These are phyloP conservation scores for Drosophila nr. fundita DNA, from an alignment of 2,888 invertebrate species.

Conservation along the genomic window DNA sequence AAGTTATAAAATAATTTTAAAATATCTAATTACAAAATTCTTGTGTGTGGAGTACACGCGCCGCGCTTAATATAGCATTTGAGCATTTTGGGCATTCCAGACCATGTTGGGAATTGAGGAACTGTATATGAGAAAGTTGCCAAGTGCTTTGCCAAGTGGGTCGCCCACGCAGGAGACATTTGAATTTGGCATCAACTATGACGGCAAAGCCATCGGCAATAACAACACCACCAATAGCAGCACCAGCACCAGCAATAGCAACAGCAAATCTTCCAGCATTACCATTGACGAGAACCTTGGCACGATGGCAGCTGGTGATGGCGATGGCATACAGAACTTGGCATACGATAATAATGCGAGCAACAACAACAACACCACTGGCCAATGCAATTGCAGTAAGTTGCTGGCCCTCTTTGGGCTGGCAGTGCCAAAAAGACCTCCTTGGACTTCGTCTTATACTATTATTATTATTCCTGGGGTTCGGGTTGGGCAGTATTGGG, in stretches of 20 bases:
- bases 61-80: slow-evolving; percentile 9
- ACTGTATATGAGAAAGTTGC: slow-evolving; percentile 56
- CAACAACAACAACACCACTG: slow-evolving; percentile 45
- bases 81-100: slow-evolving; percentile 11
- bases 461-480: background rate
- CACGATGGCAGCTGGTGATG: slow-evolving; percentile 58
- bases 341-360: slow-evolving; percentile 55
- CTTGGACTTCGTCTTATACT: slow-evolving; percentile 8
- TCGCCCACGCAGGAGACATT: slow-evolving; percentile 67
- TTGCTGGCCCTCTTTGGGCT: slow-evolving; percentile 27
- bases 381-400: slow-evolving; percentile 72
- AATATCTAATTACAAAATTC: slow-evolving; percentile 37
- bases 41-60: slow-evolving; percentile 20
- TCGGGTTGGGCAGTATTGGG: background rate
- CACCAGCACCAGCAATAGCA: slow-evolving; percentile 15
- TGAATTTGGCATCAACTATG: slow-evolving; percentile 64
- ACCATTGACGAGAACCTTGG: slow-evolving; percentile 58
- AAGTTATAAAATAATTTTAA: slow-evolving; percentile 48
- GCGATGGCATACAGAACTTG: slow-evolving; percentile 63
- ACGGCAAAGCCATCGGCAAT: slow-evolving; percentile 35
- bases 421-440: slow-evolving; percentile 36
- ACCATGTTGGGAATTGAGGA: slow-evolving; percentile 65
- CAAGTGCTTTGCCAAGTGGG: slow-evolving; percentile 58
- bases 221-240: slow-evolving; percentile 26
- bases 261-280: slow-evolving; percentile 32